Conservation (phyloP, 2,113 vertebrate species). For the Marcusenius ussheri region DNA sequence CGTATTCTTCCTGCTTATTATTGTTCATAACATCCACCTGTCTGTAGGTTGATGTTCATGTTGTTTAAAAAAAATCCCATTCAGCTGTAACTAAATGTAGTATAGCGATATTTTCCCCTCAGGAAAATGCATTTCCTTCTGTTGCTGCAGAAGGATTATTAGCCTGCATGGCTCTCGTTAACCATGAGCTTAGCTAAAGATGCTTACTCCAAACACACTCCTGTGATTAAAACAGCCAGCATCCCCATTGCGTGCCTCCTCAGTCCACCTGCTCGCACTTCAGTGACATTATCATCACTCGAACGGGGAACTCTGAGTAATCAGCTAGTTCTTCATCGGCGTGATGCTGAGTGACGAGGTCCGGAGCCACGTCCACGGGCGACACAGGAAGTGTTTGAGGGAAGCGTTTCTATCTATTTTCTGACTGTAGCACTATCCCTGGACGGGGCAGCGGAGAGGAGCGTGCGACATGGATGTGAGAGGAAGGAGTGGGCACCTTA, state of each 20-base stretch:
- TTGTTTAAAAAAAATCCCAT: not conserved
- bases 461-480: not conserved
- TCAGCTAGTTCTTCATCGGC: not conserved
- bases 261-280: not conserved
- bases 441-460: not conserved
- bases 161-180: not conserved
- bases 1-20: not conserved
- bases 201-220: not conserved
- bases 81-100: slow-evolving; percentile 2
- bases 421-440: not conserved
- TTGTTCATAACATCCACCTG: not conserved
- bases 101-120: not conserved
- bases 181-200: not conserved
- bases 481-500: not conserved
- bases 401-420: not conserved
- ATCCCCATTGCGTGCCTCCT: not conserved
- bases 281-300: not conserved
- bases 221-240: not conserved
- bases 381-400: not conserved
- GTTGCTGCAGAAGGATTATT: not conserved
- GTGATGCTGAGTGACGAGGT: not conserved
- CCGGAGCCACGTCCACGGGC: not conserved
- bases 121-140: not conserved
- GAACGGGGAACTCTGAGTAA: not conserved
- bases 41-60: not conserved